phyloP scores from a whole-genome alignment of 2,113 vertebrate species.

The Aramus guarauna region DNA sequence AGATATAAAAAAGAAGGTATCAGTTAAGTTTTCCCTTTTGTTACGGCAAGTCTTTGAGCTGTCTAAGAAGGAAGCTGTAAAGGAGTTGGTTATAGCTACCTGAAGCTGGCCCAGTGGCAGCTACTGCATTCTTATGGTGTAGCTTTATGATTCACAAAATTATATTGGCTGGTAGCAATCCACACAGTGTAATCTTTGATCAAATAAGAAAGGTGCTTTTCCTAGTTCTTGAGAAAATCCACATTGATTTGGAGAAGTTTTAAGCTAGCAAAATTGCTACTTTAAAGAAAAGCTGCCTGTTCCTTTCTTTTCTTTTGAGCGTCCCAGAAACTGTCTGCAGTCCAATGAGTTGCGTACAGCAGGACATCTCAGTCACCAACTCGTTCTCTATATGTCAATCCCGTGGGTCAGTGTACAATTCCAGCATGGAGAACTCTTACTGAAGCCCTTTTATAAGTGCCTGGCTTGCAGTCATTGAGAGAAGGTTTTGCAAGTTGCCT shows the following conservation, averaged over 20 bases:
- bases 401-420: fast-evolving
- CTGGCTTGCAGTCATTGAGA: background rate
- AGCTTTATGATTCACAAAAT: background rate
- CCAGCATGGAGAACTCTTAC: background rate
- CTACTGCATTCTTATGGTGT: background rate
- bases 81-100: background rate
- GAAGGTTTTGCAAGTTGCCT: background rate
- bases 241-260: background rate
- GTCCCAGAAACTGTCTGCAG: background rate
- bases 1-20: background rate
- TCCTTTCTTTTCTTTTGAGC: background rate
- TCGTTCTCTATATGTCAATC: background rate
- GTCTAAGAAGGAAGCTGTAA: background rate
- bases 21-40: background rate
- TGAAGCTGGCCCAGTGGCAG: background rate
- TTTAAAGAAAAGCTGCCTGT: background rate
- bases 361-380: background rate
- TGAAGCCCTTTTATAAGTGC: background rate
- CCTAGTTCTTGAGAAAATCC: background rate
- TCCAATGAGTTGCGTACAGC: background rate
- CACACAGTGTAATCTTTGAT: background rate
- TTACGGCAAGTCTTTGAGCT: background rate
- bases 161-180: background rate
- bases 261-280: background rate
- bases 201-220: background rate